Conservation (phyloP, 2,797 vertebrate species). For the Halcyon chelicuti region DNA sequence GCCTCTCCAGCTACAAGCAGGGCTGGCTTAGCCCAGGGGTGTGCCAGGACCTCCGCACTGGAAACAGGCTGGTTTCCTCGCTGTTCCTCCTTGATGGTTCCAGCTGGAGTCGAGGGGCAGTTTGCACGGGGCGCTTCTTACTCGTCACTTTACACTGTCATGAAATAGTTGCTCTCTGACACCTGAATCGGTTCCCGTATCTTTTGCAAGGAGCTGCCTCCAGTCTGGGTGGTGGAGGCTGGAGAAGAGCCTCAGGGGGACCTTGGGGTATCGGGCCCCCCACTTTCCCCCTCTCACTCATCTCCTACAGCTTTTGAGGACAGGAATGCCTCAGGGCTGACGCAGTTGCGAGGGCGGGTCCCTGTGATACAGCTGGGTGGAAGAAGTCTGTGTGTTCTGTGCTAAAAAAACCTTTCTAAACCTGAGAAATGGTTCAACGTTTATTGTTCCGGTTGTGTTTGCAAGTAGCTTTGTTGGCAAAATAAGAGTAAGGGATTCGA, state of each 20-base stretch:
- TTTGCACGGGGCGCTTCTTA: neutral
- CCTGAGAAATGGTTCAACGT: neutral
- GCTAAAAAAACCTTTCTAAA: neutral
- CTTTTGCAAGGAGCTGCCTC: neutral
- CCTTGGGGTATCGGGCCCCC: neutral
- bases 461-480: neutral
- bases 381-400: neutral
- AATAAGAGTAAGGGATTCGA: neutral
- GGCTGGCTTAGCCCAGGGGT: neutral
- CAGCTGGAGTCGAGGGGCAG: neutral
- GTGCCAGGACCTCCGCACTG: accelerated
- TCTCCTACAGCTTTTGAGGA: neutral
- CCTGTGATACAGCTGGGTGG: neutral
- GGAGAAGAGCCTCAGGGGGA: neutral
- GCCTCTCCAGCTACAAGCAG: neutral
- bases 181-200: accelerated
- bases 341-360: neutral
- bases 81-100: neutral
- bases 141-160: neutral
- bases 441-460: neutral
- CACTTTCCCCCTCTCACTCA: neutral
- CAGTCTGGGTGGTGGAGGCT: neutral
- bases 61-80: accelerated
- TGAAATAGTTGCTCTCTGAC: neutral
- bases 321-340: neutral